A percentile compares a stretch with the other conserved stretches of the same genome.
phyloP scores from a whole-genome alignment of 2,888 invertebrate genomes.

The Diloba caeruleocephala region DNA sequence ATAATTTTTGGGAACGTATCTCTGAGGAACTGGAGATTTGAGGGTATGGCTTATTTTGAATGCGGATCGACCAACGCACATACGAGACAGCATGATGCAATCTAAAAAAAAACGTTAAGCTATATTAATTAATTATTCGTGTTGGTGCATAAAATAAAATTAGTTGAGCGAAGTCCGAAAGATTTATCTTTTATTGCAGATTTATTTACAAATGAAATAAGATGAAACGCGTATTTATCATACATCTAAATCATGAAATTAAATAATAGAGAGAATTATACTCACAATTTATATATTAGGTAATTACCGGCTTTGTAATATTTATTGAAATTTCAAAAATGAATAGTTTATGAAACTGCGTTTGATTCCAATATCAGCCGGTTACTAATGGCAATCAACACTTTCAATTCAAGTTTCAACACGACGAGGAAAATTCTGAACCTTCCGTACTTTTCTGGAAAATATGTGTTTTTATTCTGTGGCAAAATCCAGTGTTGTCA shows the following conservation, averaged over 20 bases:
- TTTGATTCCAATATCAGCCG: slow-evolving; percentile 18
- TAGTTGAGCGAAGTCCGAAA: too few species aligned
- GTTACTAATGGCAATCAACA: too few species aligned
- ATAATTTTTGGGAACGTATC: slow-evolving; percentile 82
- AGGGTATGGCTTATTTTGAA: slow-evolving; percentile 74
- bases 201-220: too few species aligned
- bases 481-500: too few species aligned
- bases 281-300: slow-evolving; percentile 17
- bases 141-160: too few species aligned
- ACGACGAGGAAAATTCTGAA: too few species aligned
- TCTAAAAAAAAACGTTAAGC: slow-evolving; percentile 45
- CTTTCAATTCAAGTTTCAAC: too few species aligned
- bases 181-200: too few species aligned
- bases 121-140: too few species aligned
- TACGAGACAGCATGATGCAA: slow-evolving; percentile 86
- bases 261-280: neutral
- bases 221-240: too few species aligned
- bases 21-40: slow-evolving; percentile 80
- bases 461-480: too few species aligned
- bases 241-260: neutral
- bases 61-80: slow-evolving; percentile 78
- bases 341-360: slow-evolving; percentile 15
- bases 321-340: slow-evolving; percentile 9
- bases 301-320: slow-evolving; percentile 7
- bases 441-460: too few species aligned